These are phyloP conservation scores for Ellobius talpinus DNA, from an alignment of 2,113 vertebrate genomes.

Conservation along the genomic window DNA sequence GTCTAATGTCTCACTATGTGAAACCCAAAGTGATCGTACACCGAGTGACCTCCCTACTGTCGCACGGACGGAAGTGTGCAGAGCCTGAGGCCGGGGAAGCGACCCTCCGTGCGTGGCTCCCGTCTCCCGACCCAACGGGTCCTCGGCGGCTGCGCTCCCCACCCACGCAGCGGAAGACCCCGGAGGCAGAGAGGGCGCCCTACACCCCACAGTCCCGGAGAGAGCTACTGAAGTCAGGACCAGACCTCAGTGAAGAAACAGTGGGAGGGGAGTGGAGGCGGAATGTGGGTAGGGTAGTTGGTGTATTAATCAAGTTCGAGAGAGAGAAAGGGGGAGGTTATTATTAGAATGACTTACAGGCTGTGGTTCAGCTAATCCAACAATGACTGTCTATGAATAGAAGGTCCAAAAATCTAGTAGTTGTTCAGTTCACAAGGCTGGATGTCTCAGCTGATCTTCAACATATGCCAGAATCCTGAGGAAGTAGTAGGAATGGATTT, in stretches of 20 bases:
- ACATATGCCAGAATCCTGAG: not conserved
- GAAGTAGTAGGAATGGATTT: not conserved
- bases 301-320: not conserved
- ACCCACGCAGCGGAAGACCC: accelerated
- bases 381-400: not conserved
- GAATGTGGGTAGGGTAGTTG: not conserved
- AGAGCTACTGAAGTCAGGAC: not conserved
- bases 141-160: not conserved
- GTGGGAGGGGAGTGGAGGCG: too few relatives aligned
- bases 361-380: not conserved
- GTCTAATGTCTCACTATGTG: not conserved
- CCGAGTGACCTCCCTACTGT: not conserved
- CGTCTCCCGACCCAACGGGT: not conserved
- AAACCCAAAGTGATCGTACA: not conserved
- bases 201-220: not conserved
- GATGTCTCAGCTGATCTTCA: not conserved
- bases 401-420: not conserved
- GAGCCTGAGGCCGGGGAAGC: not conserved
- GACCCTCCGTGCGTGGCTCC: accelerated
- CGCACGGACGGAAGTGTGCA: not conserved
- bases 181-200: not conserved
- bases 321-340: too few relatives aligned
- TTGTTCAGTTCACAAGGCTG: not conserved
- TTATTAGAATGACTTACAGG: not conserved
- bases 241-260: not conserved